A percentile compares a stretch with the other conserved stretches of the same genome.
phyloP scores from a whole-genome alignment of 2,888 invertebrate genomes.

The Timema cristinae region DNA sequence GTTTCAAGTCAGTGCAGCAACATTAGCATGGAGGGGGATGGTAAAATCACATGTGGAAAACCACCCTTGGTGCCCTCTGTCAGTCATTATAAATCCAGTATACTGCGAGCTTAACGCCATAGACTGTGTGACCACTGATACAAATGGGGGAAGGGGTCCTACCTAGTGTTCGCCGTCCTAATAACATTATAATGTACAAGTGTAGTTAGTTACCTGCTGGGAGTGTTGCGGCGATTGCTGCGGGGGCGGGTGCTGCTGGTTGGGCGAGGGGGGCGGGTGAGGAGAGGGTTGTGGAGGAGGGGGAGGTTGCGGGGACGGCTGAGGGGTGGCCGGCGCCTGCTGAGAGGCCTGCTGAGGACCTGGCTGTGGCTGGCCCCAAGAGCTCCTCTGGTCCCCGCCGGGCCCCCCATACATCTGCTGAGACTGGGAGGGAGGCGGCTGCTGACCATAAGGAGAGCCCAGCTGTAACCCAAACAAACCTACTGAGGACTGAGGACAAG shows the following conservation, averaged over 20 bases:
- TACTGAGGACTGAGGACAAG: background rate
- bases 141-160: too few species aligned
- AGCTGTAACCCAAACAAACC: conserved; percentile 25
- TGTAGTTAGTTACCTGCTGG: conserved; percentile 11
- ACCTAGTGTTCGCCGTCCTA: too few species aligned
- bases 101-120: too few species aligned
- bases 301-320: conserved; percentile 25
- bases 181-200: too few species aligned
- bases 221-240: conserved; percentile 31
- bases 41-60: too few species aligned
- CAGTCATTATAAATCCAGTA: too few species aligned
- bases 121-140: too few species aligned
- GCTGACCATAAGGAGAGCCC: conserved; percentile 31
- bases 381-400: conserved; percentile 27
- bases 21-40: too few species aligned
- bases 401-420: conserved; percentile 13
- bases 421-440: conserved; percentile 17
- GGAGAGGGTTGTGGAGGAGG: conserved; percentile 48
- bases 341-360: conserved; percentile 26
- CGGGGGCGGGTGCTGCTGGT: conserved; percentile 33
- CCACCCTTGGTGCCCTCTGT: too few species aligned
- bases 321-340: conserved; percentile 23
- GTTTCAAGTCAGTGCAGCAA: too few species aligned
- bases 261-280: conserved; percentile 32
- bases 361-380: conserved; percentile 44